Evolutionary conservation across 2,113 vertebrate species (phyloP), one percentile per base, ranked within the genome.

Genomic region (Chloebia gouldiae): DNA sequence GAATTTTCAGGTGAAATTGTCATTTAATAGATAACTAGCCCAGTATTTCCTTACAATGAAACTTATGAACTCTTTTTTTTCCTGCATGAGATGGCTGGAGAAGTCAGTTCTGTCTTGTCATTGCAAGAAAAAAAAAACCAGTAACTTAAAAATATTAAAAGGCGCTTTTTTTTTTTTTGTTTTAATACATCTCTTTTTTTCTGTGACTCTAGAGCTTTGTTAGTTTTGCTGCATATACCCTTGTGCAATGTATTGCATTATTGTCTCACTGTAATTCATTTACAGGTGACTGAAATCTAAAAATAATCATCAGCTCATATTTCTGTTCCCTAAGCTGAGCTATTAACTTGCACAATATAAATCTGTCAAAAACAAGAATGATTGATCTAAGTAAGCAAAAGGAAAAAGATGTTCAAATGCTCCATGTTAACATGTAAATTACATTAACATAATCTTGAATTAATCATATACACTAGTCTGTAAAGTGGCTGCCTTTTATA

Each of bases 361-460:
- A 51, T 68, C 93, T 92, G 81, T 90, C 94, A 95, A 90, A 81
- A 78, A 45, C 60, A 81, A 71, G 69, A 90, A 86, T 96, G 93
- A 94, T 96, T 75, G 81, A 94, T 94, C 72, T 79, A 61, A 92
- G 64, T 56, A 95, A 86, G 70, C 88, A 68, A 84, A 88, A 88
- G 85, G 81, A 93, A 73, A 97, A 88, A 90, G 82, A 81, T 90
- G 64, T 81, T 95, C 51, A 86, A 83, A 96, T 65, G 56, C 69
- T 94, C 69, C 72, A 85, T 78, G 81, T 95, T 97, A 97, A 93
- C 68, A 86, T 88, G 95, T 95, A 96, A 93, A 96, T 96, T 96
- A n/a, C 92, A 96, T 97, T 95, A 94, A 81, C 95, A 97, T 96
- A 95, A 66, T 95, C 79, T 96, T 96, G 93, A 96, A 90, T 96